These are phyloP conservation scores for Pseudomyrmex cubaensis DNA, from an alignment of 1,140 invertebrate genomes.

Conservation along the genomic window DNA sequence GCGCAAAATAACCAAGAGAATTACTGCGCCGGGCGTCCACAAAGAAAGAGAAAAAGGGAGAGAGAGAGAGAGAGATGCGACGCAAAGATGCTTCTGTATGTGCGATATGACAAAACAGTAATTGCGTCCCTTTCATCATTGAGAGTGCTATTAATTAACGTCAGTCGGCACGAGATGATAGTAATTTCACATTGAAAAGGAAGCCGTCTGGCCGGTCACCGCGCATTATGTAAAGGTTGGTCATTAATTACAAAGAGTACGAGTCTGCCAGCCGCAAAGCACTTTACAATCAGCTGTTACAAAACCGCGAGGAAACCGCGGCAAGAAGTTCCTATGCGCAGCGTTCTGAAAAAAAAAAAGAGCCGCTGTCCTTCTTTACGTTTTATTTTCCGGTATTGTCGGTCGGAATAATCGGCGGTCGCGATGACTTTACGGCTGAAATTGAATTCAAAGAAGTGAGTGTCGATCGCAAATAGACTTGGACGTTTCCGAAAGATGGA, in stretches of 20 bases:
- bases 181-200: slow-evolving; percentile 45
- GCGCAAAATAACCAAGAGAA: slow-evolving; percentile 28
- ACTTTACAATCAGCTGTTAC: slow-evolving; percentile 58
- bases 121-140: slow-evolving; percentile 50
- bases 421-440: slow-evolving; percentile 39
- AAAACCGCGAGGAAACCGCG: slow-evolving; percentile 48
- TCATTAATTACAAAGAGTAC: slow-evolving; percentile 51
- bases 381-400: slow-evolving; percentile 46
- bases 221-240: slow-evolving; percentile 45
- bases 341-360: slow-evolving; percentile 13
- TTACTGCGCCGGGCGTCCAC: slow-evolving; percentile 35
- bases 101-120: slow-evolving; percentile 53
- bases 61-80: neutral
- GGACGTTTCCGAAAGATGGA: slow-evolving; percentile 31
- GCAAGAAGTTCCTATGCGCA: slow-evolving; percentile 15
- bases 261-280: slow-evolving; percentile 33
- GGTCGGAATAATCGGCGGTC: slow-evolving; percentile 32
- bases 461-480: slow-evolving; percentile 14
- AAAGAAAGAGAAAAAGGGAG: neutral
- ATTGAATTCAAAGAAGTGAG: slow-evolving; percentile 63
- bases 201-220: slow-evolving; percentile 31
- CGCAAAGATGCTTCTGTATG: slow-evolving; percentile 10
- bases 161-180: slow-evolving; percentile 36
- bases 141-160: slow-evolving; percentile 54
- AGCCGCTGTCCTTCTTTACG: slow-evolving; percentile 38